Evolutionary conservation across 1,140 invertebrate genomes (phyloP), one percentile per base, ranked within the genome.

Genomic region (Rhopalosiphum padi): DNA sequence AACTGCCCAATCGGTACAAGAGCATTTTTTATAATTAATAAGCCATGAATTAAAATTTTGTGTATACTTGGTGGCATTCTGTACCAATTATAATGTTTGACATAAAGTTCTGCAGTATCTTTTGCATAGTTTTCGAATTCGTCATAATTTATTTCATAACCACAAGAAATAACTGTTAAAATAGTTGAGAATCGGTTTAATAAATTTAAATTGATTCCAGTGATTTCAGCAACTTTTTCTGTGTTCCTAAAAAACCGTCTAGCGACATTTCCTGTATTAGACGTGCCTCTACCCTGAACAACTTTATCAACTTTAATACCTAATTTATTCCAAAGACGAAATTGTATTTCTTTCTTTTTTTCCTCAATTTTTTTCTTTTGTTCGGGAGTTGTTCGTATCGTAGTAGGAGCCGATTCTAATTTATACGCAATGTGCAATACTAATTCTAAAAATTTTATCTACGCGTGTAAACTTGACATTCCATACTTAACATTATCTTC

Each of bases 261-360:
- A 37, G 94, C 94, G 23, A 95, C 95, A 94, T 37, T 95, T 30
- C 95, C 95, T 94, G 95, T 94, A 93, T 95, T 95, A 18, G 95
- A 94, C 23, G 94, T 94, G 41, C 95, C 95, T 93, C 92, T 94
- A 94, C 37, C 94, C n/a, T 90, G 94, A 93, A 94, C 94, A 30
- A 93, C 94, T 87, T 53, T 77, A 93, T 94, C 94, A 21, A 94
- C 68, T 86, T 94, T 51, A 43, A 94, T 68, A 30, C 94, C 86
- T 82, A 94, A 46, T 94, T 94, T 60, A 51, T 90, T 25, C 82
- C 82, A 53, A 37, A 94, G 87, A 51, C 60, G 46, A 37, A 51
- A 46, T 92, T 94, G 91, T 89, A 94, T 91, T 25, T 51, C 85
- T 2, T 87, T 30, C 87, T 94, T 94, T 85, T 89, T 90, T 11